A percentile compares a stretch with the other conserved stretches of the same genome.
These are phyloP conservation scores for Myotis brandtii DNA, from an alignment of 2,113 vertebrate genomes.

Conservation along the genomic window DNA sequence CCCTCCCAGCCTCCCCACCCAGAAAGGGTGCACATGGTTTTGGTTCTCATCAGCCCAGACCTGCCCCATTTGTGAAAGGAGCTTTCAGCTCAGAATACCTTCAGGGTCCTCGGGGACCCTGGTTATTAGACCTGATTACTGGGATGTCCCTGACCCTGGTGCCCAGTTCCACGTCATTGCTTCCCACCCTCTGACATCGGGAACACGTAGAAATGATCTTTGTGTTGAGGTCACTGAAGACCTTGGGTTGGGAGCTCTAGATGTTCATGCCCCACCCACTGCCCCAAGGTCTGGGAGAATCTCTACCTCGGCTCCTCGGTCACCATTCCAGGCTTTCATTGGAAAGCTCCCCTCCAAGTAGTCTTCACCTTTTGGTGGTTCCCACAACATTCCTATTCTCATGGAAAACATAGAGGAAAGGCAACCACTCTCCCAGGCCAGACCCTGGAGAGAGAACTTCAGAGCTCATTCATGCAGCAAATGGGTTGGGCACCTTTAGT, in stretches of 20 bases:
- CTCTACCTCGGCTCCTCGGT: not conserved
- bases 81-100: not conserved
- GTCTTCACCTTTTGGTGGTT: not conserved
- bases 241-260: not conserved
- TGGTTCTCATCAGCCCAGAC: not conserved
- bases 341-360: not conserved
- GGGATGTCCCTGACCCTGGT: not conserved
- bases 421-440: not conserved
- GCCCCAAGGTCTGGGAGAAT: not conserved
- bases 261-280: not conserved
- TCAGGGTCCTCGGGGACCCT: not conserved
- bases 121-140: not conserved
- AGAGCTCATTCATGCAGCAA: not conserved
- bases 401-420: not conserved
- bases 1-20: not conserved
- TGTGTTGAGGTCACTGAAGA: not conserved
- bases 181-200: not conserved
- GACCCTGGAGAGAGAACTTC: not conserved
- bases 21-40: rapidly evolving
- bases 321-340: not conserved
- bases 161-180: not conserved
- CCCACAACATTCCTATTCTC: not conserved
- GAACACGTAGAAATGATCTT: not conserved
- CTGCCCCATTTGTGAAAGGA: not conserved
- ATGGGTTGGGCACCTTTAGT: not conserved